phyloP scores from a whole-genome alignment of 2,113 vertebrate species.

The Nyctereutes procyonoides region DNA sequence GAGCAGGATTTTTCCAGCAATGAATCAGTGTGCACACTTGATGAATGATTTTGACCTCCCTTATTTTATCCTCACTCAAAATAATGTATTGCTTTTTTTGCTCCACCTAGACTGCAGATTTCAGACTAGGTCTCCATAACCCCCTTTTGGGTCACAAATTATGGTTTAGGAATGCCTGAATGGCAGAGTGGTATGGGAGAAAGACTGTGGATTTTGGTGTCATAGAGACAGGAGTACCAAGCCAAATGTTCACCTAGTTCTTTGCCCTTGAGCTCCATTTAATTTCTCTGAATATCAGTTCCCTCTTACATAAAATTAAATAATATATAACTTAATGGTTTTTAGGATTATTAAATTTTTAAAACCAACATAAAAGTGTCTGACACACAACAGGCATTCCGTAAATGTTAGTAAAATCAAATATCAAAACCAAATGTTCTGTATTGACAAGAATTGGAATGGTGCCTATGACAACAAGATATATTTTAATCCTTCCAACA shows the following conservation, averaged over 20 bases:
- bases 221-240: background rate
- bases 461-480: constrained; percentile 51
- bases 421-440: constrained; percentile 54
- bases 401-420: constrained; percentile 52
- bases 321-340: background rate
- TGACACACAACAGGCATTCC: background rate
- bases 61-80: constrained; percentile 34
- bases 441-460: background rate
- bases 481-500: constrained; percentile 51
- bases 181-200: background rate
- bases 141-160: background rate
- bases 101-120: background rate
- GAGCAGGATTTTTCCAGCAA: background rate
- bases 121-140: background rate
- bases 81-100: background rate
- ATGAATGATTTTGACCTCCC: constrained; percentile 21
- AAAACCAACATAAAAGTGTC: constrained; percentile 5
- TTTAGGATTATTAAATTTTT: background rate
- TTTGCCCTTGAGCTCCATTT: background rate
- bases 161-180: background rate
- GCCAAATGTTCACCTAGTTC: background rate
- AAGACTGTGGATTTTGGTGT: background rate
- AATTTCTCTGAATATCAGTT: constrained; percentile 19
- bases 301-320: constrained; percentile 17
- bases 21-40: background rate